A percentile compares a stretch with the other conserved stretches of the same genome.
Conservation (phyloP, 2,888 invertebrate genomes). For the Cylindroiulus punctatus region DNA sequence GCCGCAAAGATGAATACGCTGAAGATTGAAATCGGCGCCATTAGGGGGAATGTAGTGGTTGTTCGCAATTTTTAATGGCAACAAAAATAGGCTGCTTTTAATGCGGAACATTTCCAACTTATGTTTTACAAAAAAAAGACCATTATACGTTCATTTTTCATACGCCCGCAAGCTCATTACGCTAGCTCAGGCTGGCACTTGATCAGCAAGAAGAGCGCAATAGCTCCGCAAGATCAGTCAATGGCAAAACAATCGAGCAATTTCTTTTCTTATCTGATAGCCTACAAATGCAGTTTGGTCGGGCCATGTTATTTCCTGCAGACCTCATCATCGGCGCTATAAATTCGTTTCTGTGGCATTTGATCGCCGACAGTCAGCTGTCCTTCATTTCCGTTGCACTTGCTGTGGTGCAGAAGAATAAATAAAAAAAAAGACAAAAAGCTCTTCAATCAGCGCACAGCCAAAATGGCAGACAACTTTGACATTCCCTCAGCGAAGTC, state of each 20-base stretch:
- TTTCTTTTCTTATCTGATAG: constrained; percentile 23
- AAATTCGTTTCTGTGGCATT: constrained; percentile 30
- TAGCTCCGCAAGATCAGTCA: background rate
- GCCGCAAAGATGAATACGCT: background rate
- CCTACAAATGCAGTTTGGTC: constrained; percentile 9
- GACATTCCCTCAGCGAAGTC: background rate
- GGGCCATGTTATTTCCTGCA: constrained; percentile 4
- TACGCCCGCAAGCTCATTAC: background rate
- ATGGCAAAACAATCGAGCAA: background rate
- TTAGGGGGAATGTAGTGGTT: too few relatives aligned
- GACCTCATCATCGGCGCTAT: constrained; percentile 7
- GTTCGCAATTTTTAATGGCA: background rate
- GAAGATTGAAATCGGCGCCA: background rate
- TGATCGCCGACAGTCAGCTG: constrained; percentile 1
- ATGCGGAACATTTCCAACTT: background rate
- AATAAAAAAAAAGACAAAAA: background rate
- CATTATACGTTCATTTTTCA: constrained; percentile 23
- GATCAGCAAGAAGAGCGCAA: background rate
- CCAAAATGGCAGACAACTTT: constrained; percentile 1
- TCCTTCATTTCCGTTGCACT: constrained; percentile 39
- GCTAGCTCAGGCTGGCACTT: background rate
- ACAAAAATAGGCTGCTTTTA: background rate
- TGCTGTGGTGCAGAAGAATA: background rate
- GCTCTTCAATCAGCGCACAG: background rate
- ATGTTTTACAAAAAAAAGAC: background rate